These are phyloP conservation scores for Drosophila funebris DNA, from an alignment of 1,140 invertebrate species.

Conservation along the genomic window DNA sequence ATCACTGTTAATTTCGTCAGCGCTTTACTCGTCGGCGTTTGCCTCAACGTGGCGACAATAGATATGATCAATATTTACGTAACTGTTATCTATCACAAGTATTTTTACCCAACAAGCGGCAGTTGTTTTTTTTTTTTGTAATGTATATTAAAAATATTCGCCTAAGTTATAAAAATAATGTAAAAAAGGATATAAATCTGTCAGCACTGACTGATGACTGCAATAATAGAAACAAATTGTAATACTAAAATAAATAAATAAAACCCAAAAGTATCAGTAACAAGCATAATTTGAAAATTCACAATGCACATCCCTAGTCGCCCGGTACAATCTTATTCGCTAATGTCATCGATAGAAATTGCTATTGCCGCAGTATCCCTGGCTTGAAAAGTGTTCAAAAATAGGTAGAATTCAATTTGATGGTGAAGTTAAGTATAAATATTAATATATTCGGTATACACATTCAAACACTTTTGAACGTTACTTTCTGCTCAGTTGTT, in stretches of 20 bases:
- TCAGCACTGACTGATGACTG: background rate
- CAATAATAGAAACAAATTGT: background rate
- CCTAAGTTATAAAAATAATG: too few species aligned
- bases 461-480: background rate
- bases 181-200: background rate
- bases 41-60: constrained; percentile 66
- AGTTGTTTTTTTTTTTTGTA: background rate
- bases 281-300: background rate
- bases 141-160: too few species aligned
- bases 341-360: background rate
- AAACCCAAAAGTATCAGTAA: background rate
- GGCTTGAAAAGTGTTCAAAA: background rate
- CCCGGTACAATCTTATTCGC: background rate
- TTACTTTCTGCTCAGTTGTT: background rate
- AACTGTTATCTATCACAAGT: constrained; percentile 11
- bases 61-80: constrained; percentile 19
- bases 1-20: constrained; percentile 36
- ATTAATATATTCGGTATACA: background rate
- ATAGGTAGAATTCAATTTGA: too few species aligned
- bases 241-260: background rate
- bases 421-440: too few species aligned
- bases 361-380: background rate
- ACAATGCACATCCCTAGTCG: constrained; percentile 3
- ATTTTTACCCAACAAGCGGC: background rate
- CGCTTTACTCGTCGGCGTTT: constrained; percentile 51